Base-by-base conservation (phyloP, 2,797 vertebrate species). In the Pipistrellus pygmaeus region DNA sequence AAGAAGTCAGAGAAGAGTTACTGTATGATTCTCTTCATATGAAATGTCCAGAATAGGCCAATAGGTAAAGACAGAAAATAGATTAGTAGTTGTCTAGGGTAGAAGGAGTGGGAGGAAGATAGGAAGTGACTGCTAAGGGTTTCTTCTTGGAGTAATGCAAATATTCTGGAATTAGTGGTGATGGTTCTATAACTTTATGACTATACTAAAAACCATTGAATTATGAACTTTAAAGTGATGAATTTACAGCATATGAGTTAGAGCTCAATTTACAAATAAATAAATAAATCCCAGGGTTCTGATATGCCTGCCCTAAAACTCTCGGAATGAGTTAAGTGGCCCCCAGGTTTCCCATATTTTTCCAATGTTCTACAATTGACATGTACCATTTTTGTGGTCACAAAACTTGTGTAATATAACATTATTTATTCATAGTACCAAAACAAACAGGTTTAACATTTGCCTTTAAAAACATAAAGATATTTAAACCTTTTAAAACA, bases 401-500 rank as follows among this genome's bases (percentile, higher is more conserved):
- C 9, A 57, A 51, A 69, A 71, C 15, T 48, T 51, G 17, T 30
- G 18, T 44, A 86, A 32, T 44, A 41, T 38, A 64, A 20, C 25
- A 46, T 55, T 12, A 55, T 27, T 64, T 55, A 76, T 57, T 62
- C 21, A 73, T 30, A 46, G 18, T 25, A 32, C 64, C 38, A 60
- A 88, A 66, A 68, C 78, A 53, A 68, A 73, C 10, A 68, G 8
- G 27, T 62, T 71, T 71, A 64, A 88, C 68, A 72, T 35, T 55
- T 85, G 46, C 53, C 46, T 91, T 11, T 64, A 66, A 83, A 71
- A 46, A 18, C 27, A 15, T 27, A 18, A 85, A 38, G 23, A 4
- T 18, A 11, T 7, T 10, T 57, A 46, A 73, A 66, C 48, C 7
- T 38, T 87, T 21, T 68, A 76, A 91, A 80, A 88, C 13, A 13